Evolutionary conservation across 2,797 vertebrate species (phyloP), one percentile per base, ranked within the genome.

Genomic region (Crenuchus spilurus): DNA sequence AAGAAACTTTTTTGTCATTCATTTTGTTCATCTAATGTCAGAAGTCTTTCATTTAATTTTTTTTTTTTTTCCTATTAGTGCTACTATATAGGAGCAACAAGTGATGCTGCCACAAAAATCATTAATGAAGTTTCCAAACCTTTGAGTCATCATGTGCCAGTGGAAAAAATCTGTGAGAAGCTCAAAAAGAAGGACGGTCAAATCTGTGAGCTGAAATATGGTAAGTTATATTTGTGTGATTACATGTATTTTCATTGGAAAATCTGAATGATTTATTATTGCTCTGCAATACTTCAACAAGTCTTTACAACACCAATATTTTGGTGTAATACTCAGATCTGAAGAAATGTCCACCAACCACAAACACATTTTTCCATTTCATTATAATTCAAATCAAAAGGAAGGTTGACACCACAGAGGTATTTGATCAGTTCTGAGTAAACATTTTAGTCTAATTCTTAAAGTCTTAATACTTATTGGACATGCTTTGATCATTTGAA

Each of bases 181-280:
- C 94, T 99, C 13, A 98, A 97, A 89, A 98, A 98, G 90, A 97
- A 97, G 83, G 97, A 99, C 86, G 80, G 93, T 72, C 97, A 99
- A 90, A 98, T 99, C 89, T 99, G 97, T 72, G 97, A 99, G 54
- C 93, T 99, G 2, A 96, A 94, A 90, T 98, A 99, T 0, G 97
- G 97, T 98, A 80, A 90, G 94, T 89, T 35, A 26, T 13, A 37
- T 4, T 37, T 37, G 4, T 10, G 10, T 37, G 35, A 37, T 4
- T 37, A 10, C 35, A 37, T n/a, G n/a, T n/a, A n/a, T n/a, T n/a
- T n/a, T n/a, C n/a, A n/a, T n/a, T n/a, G 35, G 10, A 37, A 37
- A 37, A 4, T 10, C 35, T 37, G 4, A 44, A 8, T 7, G 14
- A n/a, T 46, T 20, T 49, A n/a, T 20, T n/a, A 20, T 3, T 18